A percentile compares a stretch with the other conserved stretches of the same genome.
Conservation (phyloP, 2,797 vertebrate species). For the Nasua narica region DNA sequence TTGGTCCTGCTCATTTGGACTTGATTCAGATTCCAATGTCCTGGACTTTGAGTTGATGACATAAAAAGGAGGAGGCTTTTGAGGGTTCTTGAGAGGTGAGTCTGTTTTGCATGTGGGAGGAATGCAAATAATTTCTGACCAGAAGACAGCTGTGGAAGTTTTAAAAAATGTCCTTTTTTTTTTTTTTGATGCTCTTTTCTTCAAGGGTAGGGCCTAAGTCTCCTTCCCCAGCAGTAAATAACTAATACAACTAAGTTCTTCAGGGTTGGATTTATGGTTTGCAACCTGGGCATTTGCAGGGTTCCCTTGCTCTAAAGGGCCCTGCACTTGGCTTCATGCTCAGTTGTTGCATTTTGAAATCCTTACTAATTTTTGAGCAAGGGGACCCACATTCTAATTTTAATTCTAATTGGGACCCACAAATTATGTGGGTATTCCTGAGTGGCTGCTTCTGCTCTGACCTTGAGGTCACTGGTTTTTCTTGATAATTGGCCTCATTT, state of each 20-base stretch:
- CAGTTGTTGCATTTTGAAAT: background rate
- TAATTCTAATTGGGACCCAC: background rate
- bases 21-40: background rate
- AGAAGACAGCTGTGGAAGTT: background rate
- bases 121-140: background rate
- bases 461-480: background rate
- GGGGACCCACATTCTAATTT: too few relatives aligned
- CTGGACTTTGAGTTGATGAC: background rate
- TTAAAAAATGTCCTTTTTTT: background rate
- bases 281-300: background rate
- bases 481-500: background rate
- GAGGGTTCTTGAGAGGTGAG: background rate
- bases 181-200: background rate
- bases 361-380: background rate
- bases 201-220: background rate
- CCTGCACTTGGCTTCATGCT: background rate
- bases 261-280: background rate
- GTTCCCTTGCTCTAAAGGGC: background rate
- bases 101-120: background rate
- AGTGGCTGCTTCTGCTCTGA: background rate
- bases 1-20: background rate
- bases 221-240: background rate
- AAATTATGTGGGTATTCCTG: background rate
- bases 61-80: background rate
- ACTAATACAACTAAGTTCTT: background rate